Evolutionary conservation across 2,888 invertebrate genomes (phyloP), one percentile per base, ranked within the genome.

Genomic region (Cerastis rubricosa): DNA sequence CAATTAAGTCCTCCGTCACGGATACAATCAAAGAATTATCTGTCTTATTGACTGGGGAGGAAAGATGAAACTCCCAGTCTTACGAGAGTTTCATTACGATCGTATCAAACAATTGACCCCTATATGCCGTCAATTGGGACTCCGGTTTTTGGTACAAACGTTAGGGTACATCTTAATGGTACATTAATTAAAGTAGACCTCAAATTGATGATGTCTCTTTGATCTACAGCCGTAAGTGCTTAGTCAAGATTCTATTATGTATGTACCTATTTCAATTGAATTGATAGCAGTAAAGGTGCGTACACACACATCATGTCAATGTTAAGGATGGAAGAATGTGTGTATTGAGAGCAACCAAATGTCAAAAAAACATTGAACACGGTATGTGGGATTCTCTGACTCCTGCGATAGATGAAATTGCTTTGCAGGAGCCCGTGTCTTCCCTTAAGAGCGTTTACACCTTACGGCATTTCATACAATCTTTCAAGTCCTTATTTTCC

Each of bases 41-140:
- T n/a, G 2, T 65, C 19, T 47, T 86, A 82, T 73, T 45, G 1
- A 1, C 5, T 51, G 0, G 6, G 25, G 0, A 54, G 0, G 73
- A 87, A 66, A 78, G 77, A 40, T 35, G 54, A 78, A 40, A 76
- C 19, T 83, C 14, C 47, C 65, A 29, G 5, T 45, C 25, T 43
- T 14, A 45, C 9, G 22, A 49, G 17, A 51, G 40, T 57, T 63
- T 74, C 25, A 71, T 63, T 71, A 75, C 25, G 74, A 71, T 76
- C 75, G 80, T 79, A 89, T 89, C 89, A 83, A 86, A 93, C 94
- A 94, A 94, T 94, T 94, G 92, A 92, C 93, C 94, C 93, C 89
- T 90, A 94, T 92, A 90, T 91, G 88, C 86, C 85, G 80, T 89
- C 93, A 94, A 94, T 94, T 93, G 92, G 91, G 88, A 86, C 90